Evolutionary conservation across 2,888 invertebrate genomes (phyloP).

Genomic region (Leptothorax acervorum): DNA sequence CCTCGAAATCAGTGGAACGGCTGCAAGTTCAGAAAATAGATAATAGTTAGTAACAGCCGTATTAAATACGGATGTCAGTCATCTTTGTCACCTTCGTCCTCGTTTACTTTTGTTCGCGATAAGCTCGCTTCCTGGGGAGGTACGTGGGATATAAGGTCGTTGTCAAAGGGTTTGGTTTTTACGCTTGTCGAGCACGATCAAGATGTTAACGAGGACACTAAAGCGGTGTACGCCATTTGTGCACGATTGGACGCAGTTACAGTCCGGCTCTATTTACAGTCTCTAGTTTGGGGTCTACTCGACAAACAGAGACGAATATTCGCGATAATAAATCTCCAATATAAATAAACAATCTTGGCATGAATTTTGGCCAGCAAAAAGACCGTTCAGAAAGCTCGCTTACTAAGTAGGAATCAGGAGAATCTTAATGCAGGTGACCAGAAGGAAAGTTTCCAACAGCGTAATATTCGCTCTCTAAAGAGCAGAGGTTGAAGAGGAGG

Average conservation of each 20-base stretch:
- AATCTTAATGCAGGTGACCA: slow-evolving; percentile 89
- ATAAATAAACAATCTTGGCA: background rate
- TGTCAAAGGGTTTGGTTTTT: slow-evolving; percentile 49
- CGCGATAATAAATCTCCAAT: background rate
- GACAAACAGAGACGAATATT: slow-evolving; percentile 30
- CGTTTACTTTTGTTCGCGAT: slow-evolving; percentile 20
- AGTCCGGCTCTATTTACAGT: slow-evolving; percentile 21
- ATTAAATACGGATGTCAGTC: slow-evolving; percentile 69
- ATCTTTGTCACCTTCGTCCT: slow-evolving; percentile 39
- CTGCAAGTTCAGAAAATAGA: slow-evolving; percentile 86
- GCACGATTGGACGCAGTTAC: background rate
- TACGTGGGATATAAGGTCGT: slow-evolving; percentile 52
- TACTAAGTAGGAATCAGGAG: slow-evolving; percentile 93
- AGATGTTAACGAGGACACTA: slow-evolving; percentile 45
- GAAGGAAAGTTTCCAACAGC: slow-evolving; percentile 77
- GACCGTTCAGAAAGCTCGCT: slow-evolving; percentile 83
- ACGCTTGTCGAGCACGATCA: slow-evolving; percentile 53
- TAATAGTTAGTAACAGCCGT: slow-evolving; percentile 72
- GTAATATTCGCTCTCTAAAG: slow-evolving; percentile 49
- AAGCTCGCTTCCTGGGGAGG: slow-evolving; percentile 41
- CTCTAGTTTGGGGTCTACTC: background rate
- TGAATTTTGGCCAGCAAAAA: background rate
- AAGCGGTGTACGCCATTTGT: slow-evolving; percentile 7
- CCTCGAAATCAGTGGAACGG: slow-evolving; percentile 98
- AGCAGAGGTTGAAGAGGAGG: background rate